Conservation (phyloP, 2,888 invertebrate genomes). For the Rhynchonema sp. region DNA sequence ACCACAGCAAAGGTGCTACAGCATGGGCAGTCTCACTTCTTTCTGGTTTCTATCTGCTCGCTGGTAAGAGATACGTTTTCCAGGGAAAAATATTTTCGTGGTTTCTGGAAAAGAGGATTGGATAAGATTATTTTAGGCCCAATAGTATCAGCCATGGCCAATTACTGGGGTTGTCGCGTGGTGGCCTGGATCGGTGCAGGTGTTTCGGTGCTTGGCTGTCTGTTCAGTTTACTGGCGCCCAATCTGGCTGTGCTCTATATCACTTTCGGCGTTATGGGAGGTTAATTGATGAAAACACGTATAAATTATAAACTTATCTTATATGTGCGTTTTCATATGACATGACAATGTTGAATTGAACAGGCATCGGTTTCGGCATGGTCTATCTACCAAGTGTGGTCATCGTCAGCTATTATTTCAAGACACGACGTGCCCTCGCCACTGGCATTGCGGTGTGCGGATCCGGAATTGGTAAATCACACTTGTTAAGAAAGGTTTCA, state of each 20-base stretch:
- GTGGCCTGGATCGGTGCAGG: conserved; percentile 53
- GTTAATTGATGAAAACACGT: too few relatives aligned
- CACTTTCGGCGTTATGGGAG: neutral
- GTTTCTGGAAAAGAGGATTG: too few relatives aligned
- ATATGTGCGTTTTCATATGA: neutral
- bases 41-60: conserved; percentile 73
- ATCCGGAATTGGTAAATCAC: conserved; percentile 77
- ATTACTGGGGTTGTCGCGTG: conserved; percentile 68
- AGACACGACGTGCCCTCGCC: conserved; percentile 73
- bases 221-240: neutral
- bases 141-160: conserved; percentile 76
- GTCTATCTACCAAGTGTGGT: conserved; percentile 95
- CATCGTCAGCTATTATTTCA: conserved; percentile 88
- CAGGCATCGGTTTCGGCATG: conserved; percentile 78
- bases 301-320: neutral
- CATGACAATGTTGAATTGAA: neutral
- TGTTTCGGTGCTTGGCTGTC: neutral
- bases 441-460: conserved; percentile 85
- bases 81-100: too few relatives aligned
- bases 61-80: conserved; percentile 49
- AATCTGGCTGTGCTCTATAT: neutral
- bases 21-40: conserved; percentile 80
- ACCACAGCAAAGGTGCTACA: conserved; percentile 59
- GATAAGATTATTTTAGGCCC: conserved; percentile 47
- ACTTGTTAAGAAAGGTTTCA: neutral